A percentile compares a stretch with the other conserved stretches of the same genome.
Evolutionary conservation across 2,888 invertebrate genomes (phyloP).

Genomic region (Lacanobia wlatinum): DNA sequence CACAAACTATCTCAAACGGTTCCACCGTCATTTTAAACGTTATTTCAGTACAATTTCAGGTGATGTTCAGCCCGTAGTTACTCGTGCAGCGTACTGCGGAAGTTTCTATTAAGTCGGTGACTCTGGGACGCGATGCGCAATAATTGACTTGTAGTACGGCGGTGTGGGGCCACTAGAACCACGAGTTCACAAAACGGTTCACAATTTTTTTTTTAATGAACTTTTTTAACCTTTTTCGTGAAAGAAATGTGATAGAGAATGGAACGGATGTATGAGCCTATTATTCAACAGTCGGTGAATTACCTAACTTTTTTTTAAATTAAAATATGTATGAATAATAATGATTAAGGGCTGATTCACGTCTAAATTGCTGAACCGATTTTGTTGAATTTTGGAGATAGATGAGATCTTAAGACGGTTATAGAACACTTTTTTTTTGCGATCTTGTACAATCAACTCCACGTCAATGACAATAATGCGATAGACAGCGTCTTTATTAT

Average conservation of each 20-base stretch:
- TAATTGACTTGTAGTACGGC: slow-evolving; percentile 65
- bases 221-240: no score
- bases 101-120: slow-evolving; percentile 71
- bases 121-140: slow-evolving; percentile 58
- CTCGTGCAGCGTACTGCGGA: slow-evolving; percentile 68
- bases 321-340: no score
- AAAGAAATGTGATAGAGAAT: no score
- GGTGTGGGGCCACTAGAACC: slow-evolving; percentile 38
- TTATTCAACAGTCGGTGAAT: no score
- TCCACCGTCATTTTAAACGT: background rate
- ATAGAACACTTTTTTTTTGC: no score
- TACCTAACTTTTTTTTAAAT: no score
- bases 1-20: background rate
- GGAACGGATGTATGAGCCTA: no score
- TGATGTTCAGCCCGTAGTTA: slow-evolving; percentile 58
- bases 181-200: slow-evolving; percentile 1
- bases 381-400: no score
- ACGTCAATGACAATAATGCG: background rate
- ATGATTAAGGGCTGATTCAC: no score
- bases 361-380: no score
- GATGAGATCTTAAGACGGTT: no score
- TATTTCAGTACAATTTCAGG: slow-evolving; percentile 32
- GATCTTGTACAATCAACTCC: no score
- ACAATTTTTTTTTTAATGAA: background rate
- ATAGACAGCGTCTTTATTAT: background rate